A percentile compares a stretch with the other conserved stretches of the same genome.
phyloP scores from a whole-genome alignment of 2,797 vertebrate genomes.

The Chaenodraco wilsoni region DNA sequence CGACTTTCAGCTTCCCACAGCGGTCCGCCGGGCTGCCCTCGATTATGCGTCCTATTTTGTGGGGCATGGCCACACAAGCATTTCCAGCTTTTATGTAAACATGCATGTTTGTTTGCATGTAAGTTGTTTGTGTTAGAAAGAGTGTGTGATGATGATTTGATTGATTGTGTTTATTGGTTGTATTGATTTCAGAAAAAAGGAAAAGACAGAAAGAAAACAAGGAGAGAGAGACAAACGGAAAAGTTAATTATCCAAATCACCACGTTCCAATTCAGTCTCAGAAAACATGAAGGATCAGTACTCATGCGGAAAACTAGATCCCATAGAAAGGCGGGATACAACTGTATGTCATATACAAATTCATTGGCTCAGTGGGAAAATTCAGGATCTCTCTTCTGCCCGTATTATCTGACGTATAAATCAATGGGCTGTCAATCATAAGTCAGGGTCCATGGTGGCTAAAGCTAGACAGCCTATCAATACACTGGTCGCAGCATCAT shows the following conservation, averaged over 20 bases:
- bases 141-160: slow-evolving; percentile 41
- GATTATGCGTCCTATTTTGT: slow-evolving; percentile 99
- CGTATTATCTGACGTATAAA: slow-evolving; percentile 22
- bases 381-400: slow-evolving; percentile 4
- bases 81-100: slow-evolving; percentile 92
- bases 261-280: slow-evolving; percentile 61
- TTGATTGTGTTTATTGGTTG: slow-evolving; percentile 63
- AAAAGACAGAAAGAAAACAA: slow-evolving; percentile 54
- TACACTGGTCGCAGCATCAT: slow-evolving; percentile 29
- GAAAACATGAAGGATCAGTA: slow-evolving; percentile 17
- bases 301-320: slow-evolving; percentile 38
- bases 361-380: slow-evolving; percentile 11
- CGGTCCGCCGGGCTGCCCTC: slow-evolving; percentile 99
- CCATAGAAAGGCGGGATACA: slow-evolving; percentile 19
- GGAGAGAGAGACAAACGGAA: slow-evolving; percentile 75
- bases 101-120: slow-evolving; percentile 61
- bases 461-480: slow-evolving; percentile 40
- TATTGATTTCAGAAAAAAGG: slow-evolving; percentile 43
- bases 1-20: slow-evolving; percentile 98
- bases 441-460: slow-evolving; percentile 16
- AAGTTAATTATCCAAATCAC: slow-evolving; percentile 90
- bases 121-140: slow-evolving; percentile 12
- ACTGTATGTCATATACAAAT: slow-evolving; percentile 7
- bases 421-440: slow-evolving; percentile 47
- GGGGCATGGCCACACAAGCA: slow-evolving; percentile 99